Percentiles rank a stretch among this genome's conserved stretches.
These are phyloP conservation scores for Drosophila nr. medialis DNA, from an alignment of 2,888 invertebrate genomes.

Conservation along the genomic window DNA sequence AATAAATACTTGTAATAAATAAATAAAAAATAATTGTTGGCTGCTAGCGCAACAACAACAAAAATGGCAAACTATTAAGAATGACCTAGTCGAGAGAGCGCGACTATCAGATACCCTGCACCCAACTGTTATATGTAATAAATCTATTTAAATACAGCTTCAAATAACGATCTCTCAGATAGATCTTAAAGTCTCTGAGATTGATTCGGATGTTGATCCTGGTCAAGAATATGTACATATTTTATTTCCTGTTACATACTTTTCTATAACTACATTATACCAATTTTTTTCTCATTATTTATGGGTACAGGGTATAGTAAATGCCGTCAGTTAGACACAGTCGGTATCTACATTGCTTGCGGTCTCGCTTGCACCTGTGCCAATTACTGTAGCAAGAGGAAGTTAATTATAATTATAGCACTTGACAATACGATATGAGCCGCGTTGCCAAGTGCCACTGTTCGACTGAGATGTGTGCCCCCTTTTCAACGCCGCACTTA, in stretches of 20 bases:
- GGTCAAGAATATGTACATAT: background rate
- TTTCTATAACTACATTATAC: no score
- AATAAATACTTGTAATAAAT: conserved; percentile 79
- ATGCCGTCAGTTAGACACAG: conserved; percentile 41
- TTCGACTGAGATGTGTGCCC: background rate
- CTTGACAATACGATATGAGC: conserved; percentile 46
- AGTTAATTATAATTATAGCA: conserved; percentile 43
- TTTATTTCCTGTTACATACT: background rate
- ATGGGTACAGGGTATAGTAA: background rate
- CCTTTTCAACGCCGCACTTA: conserved; percentile 5
- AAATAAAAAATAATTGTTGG: conserved; percentile 59
- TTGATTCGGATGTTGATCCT: background rate
- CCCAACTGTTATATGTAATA: background rate
- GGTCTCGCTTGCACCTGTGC: conserved; percentile 43
- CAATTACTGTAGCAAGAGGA: conserved; percentile 22
- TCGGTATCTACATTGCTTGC: conserved; percentile 18
- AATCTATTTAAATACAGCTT: background rate
- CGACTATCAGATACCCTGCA: background rate
- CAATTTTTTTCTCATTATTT: background rate
- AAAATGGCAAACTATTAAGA: conserved; percentile 6
- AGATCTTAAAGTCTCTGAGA: background rate
- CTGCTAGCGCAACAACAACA: conserved; percentile 19
- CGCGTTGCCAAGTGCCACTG: conserved; percentile 23
- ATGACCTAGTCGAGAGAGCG: background rate
- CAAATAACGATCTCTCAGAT: background rate